Evolutionary conservation across 2,888 invertebrate species (phyloP), one percentile per base, ranked within the genome.

Genomic region (Molorchus minor): DNA sequence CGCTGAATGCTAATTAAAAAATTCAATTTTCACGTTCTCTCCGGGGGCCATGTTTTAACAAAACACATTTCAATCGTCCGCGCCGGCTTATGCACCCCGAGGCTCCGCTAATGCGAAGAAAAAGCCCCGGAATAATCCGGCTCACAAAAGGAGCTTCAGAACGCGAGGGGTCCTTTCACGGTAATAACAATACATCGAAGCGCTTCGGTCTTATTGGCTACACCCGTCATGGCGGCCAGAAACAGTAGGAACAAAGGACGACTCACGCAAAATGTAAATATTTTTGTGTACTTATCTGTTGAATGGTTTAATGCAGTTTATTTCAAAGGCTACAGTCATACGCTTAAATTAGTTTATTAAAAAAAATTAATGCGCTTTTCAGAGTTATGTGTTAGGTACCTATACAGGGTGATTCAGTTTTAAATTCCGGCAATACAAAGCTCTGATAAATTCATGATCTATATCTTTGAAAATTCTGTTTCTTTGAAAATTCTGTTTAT

Each of bases 81-180:
- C 57, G 65, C 64, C 58, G 58, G 61, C 62, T 53, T 59, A 54
- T 59, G 66, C 63, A 62, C 64, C 67, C 62, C 33, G 49, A 41
- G 62, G 68, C 68, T 71, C 73, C 75, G 74, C 74, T 75, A 74
- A 73, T 72, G 68, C 64, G 71, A 72, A 72, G 71, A 74, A 75
- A 74, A 73, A 71, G 67, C 74, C 67, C 65, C 68, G 56, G 73
- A 73, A 75, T 75, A 76, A 76, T 76, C 75, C 72, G 72, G 71
- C 68, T 72, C 68, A 72, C 75, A 74, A 74, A 70, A 70, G 71
- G 70, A 66, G 66, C 62, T 56, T 65, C 60, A 74, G 70, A 73
- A 71, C 71, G 67, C 68, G 69, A 71, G 72, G 71, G 69, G 63
- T 66, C 72, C 67, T 74, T 75, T 75, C 74, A 74, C 74, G 64